Base-by-base conservation (phyloP, 2,113 vertebrate genomes). In the Crypturellus undulatus region DNA sequence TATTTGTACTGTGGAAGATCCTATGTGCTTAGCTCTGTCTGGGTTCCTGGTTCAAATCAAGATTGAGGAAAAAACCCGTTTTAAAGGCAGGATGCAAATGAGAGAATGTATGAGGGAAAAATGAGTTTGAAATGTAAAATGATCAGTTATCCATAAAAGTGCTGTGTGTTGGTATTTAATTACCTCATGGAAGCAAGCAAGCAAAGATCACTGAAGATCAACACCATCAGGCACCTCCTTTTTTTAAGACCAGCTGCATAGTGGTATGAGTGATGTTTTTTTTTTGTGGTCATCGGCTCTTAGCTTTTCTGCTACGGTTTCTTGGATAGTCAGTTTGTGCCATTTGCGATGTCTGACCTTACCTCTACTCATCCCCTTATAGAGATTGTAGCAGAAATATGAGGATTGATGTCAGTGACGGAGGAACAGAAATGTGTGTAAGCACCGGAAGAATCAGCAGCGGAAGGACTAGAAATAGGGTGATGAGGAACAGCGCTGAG, bases 11-110 rank as follows among this genome's bases (percentile, higher is more conserved):
- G 40, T 58, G 59, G 63, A 59, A 62, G 38, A 59, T 45, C 45
- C 20, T 65, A n/a, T 52, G 38, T 21, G 10, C 8, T 20, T 36
- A 40, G 4, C 2, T 0, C 0, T 6, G 40, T 76, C 2, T 54
- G 25, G 21, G 13, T 73, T 43, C 10, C 2, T 62, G n/a, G 56
- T 15, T 36, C 45, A 93, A 54, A 78, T 77, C 19, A 59, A 70
- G 43, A n/a, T 5, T 34, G 17, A 65, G 10, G 16, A 81, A 62
- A 62, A 60, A 80, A 45, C 87, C 51, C n/a, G 14, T 7, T 79
- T 2, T 71, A 43, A 63, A 56, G 28, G 12, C 38, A 68, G 38
- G 38, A 38, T 38, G 38, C 38, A 38, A 38, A 38, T 38, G 38
- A 9, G 28, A 38, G 34, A 49, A 86, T 68, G 13, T 79, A 28